phyloP scores from a whole-genome alignment of 1,140 invertebrate species.

The Pseudomyrmex dendroicus region DNA sequence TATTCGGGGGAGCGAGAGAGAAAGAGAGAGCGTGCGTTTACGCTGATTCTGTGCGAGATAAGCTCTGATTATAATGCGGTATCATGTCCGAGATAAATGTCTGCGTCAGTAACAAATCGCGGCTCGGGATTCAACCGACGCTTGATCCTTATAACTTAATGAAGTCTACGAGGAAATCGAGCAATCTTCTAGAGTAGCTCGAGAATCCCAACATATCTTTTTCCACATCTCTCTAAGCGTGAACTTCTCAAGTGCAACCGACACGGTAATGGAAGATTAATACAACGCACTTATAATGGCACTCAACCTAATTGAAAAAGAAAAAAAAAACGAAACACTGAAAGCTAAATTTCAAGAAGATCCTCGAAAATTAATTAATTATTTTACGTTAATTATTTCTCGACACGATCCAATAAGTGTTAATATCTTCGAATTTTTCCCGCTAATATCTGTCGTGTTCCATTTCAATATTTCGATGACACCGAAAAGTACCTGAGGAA shows the following conservation, averaged over 20 bases:
- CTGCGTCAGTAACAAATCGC: slow-evolving; percentile 34
- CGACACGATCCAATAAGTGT: background rate
- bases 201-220: background rate
- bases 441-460: slow-evolving; percentile 19
- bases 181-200: background rate
- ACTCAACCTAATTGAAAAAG: slow-evolving; percentile 4
- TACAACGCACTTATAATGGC: background rate
- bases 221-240: background rate
- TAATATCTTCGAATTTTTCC: background rate
- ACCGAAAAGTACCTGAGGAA: slow-evolving; percentile 41
- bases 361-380: background rate
- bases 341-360: background rate
- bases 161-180: slow-evolving; percentile 13
- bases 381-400: background rate
- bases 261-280: background rate
- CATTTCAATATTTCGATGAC: slow-evolving; percentile 21
- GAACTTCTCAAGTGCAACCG: background rate
- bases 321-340: slow-evolving; percentile 6
- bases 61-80: slow-evolving; percentile 21
- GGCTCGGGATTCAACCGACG: background rate
- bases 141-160: slow-evolving; percentile 18
- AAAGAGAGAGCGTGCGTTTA: slow-evolving; percentile 21
- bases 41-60: background rate
- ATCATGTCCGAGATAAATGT: slow-evolving; percentile 43
- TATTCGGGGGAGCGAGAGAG: slow-evolving; percentile 27